phyloP scores from a whole-genome alignment of 2,113 vertebrate species.

The Catharus fuscescens region DNA sequence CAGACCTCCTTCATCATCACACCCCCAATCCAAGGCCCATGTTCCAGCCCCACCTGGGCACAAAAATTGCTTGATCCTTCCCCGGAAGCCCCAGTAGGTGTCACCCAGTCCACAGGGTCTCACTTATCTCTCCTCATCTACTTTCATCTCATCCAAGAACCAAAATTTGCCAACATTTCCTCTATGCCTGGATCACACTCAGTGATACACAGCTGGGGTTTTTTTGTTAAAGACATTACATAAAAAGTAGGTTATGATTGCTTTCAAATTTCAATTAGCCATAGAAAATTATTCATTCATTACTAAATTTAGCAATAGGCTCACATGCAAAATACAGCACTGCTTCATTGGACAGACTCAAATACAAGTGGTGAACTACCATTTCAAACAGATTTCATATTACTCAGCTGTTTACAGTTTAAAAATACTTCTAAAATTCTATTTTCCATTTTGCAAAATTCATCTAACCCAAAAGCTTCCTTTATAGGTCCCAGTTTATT shows the following conservation, averaged over 20 bases:
- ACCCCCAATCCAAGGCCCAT: rapidly evolving
- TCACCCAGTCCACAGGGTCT: neutral
- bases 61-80: neutral
- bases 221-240: neutral
- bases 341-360: neutral
- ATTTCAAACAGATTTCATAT: neutral
- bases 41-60: neutral
- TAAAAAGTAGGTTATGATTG: neutral
- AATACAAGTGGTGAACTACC: neutral
- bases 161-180: neutral
- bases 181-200: neutral
- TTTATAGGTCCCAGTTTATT: neutral
- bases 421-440: neutral
- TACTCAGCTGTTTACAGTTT: neutral
- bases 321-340: neutral
- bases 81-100: neutral
- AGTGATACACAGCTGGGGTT: rapidly evolving
- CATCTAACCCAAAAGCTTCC: neutral
- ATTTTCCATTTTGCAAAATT: conserved; percentile 26
- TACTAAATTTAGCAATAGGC: neutral
- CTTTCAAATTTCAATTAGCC: neutral
- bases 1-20: neutral
- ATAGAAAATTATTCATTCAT: neutral
- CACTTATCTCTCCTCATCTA: neutral
- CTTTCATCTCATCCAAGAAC: neutral